A percentile compares a stretch with the other conserved stretches of the same genome.
phyloP scores from a whole-genome alignment of 2,113 vertebrate genomes.

The Siniperca chuatsi region DNA sequence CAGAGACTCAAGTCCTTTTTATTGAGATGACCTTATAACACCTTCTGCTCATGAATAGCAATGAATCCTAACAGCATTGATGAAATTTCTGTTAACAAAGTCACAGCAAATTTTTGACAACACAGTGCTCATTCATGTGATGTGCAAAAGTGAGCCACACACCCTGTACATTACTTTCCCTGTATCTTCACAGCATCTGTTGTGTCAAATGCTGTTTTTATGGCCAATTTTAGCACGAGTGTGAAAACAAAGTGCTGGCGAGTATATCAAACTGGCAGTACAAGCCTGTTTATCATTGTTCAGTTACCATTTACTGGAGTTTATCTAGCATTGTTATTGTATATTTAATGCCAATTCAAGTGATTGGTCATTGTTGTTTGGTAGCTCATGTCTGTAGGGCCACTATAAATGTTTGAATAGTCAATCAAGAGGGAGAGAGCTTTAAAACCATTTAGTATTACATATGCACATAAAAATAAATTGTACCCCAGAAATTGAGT shows the following conservation, averaged over 20 bases:
- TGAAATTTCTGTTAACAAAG: constrained; percentile 38
- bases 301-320: constrained; percentile 19
- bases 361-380: constrained; percentile 48
- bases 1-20: constrained; percentile 36
- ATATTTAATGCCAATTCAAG: constrained; percentile 25
- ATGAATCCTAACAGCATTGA: constrained; percentile 15
- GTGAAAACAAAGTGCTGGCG: constrained; percentile 34
- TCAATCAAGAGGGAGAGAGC: constrained; percentile 21
- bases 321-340: constrained; percentile 14
- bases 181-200: constrained; percentile 33
- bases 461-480: background rate
- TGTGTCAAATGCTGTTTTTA: constrained; percentile 50
- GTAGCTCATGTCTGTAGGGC: background rate
- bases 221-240: constrained; percentile 31
- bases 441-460: background rate
- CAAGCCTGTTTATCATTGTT: constrained; percentile 22
- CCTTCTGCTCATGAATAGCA: constrained; percentile 44
- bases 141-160: constrained; percentile 7
- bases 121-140: constrained; percentile 7
- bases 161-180: constrained; percentile 2
- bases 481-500: background rate
- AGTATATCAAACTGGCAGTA: constrained; percentile 23
- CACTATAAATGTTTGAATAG: constrained; percentile 33
- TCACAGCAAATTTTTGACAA: constrained; percentile 5
- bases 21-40: constrained; percentile 47